Evolutionary conservation across 2,888 invertebrate genomes (phyloP).

Genomic region (Gymnoscelis rufifasciata): DNA sequence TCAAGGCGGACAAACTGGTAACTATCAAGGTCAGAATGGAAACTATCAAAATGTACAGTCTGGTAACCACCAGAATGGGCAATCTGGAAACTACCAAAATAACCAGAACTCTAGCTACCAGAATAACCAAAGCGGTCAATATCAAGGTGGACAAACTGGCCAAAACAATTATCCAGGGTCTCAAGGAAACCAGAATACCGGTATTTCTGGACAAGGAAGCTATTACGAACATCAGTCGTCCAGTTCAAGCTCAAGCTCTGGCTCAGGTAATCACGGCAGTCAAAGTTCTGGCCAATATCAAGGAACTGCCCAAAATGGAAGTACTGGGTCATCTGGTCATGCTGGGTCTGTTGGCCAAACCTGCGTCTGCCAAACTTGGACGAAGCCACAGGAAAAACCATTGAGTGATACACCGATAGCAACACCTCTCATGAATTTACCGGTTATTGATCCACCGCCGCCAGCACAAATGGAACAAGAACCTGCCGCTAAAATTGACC

Average conservation of each 20-base stretch:
- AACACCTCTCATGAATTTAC: slow-evolving; percentile 16
- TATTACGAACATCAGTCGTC: slow-evolving; percentile 18
- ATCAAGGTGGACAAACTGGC: slow-evolving; percentile 14
- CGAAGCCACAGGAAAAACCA: slow-evolving; percentile 45
- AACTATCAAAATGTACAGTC: neutral
- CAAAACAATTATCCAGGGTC: slow-evolving; percentile 3
- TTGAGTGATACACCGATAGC: slow-evolving; percentile 24
- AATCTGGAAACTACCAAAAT: slow-evolving; percentile 1
- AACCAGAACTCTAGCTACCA: slow-evolving; percentile 10
- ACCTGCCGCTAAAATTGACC: slow-evolving; percentile 7
- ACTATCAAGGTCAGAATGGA: slow-evolving; percentile 1
- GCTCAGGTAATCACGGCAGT: slow-evolving; percentile 1
- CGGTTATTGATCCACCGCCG: slow-evolving; percentile 13
- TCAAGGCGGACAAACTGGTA: slow-evolving; percentile 1
- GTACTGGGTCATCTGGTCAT: slow-evolving; percentile 33
- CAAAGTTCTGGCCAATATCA: slow-evolving; percentile 9
- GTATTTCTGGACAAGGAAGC: slow-evolving; percentile 7
- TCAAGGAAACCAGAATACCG: slow-evolving; percentile 1
- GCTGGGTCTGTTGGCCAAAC: slow-evolving; percentile 49
- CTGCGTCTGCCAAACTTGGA: slow-evolving; percentile 69
- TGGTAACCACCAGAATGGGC: slow-evolving; percentile 6
- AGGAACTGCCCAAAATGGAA: slow-evolving; percentile 5
- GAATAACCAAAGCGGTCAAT: neutral
- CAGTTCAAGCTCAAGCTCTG: slow-evolving; percentile 5
- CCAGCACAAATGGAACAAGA: slow-evolving; percentile 21